Percentiles rank a stretch among this genome's conserved stretches.
Conservation (phyloP, 2,888 invertebrate genomes). For the Amblyteles armatorius region DNA sequence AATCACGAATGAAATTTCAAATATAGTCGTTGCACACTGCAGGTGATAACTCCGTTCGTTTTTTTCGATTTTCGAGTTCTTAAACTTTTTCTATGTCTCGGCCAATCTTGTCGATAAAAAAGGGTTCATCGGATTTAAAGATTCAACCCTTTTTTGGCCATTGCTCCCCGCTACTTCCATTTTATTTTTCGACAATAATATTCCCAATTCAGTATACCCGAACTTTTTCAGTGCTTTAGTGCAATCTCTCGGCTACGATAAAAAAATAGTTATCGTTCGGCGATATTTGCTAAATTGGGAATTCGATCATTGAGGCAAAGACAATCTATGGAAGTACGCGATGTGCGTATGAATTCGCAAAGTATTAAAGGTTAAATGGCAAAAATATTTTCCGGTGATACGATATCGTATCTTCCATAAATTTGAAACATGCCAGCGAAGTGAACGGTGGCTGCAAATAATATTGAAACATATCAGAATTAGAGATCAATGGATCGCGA, state of each 20-base stretch:
- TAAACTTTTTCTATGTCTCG: background rate
- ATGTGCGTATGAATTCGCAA: background rate
- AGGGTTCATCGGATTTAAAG: too few species aligned
- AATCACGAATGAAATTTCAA: slow-evolving; percentile 19
- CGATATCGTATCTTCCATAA: background rate
- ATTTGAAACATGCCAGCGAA: background rate
- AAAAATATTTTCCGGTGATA: background rate
- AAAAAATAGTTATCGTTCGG: background rate
- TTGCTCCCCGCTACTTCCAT: too few species aligned
- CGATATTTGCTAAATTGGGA: background rate
- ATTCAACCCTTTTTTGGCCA: too few species aligned
- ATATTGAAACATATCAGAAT: background rate
- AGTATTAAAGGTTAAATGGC: background rate
- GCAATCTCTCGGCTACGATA: background rate
- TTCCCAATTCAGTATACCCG: background rate
- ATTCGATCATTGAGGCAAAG: background rate
- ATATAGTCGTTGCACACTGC: background rate
- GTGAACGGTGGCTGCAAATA: background rate
- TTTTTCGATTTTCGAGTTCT: background rate
- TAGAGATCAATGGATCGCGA: background rate
- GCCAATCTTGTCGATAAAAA: too few species aligned
- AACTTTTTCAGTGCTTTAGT: background rate
- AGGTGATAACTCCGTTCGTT: background rate
- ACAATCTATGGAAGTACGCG: background rate
- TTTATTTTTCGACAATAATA: background rate